phyloP scores from a whole-genome alignment of 2,888 invertebrate genomes.

The Mimachlamys varia region DNA sequence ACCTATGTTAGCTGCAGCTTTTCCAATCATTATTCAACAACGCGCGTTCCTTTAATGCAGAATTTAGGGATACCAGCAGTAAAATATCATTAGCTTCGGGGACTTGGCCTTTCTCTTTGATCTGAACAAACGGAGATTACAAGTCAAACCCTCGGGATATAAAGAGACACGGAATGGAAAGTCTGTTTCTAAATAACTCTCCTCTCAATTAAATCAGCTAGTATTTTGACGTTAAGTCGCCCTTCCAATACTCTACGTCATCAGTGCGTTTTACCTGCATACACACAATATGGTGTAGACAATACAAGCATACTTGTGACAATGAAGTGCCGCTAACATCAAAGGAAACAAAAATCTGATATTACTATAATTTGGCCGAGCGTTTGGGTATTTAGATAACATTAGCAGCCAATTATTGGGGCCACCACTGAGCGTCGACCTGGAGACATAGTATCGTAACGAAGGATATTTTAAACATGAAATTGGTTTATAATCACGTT shows the following conservation, averaged over 20 bases:
- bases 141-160: slow-evolving; percentile 12
- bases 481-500: slow-evolving; percentile 33
- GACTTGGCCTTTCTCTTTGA: slow-evolving; percentile 15
- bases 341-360: slow-evolving; percentile 21
- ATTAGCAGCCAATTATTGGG: slow-evolving; percentile 22
- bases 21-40: not conserved
- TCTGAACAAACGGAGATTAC: slow-evolving; percentile 18
- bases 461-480: slow-evolving; percentile 24
- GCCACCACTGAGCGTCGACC: slow-evolving; percentile 21
- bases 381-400: slow-evolving; percentile 36
- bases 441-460: slow-evolving; percentile 36
- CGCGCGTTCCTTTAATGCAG: not conserved
- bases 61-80: not conserved
- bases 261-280: slow-evolving; percentile 7
- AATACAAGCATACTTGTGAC: slow-evolving; percentile 36
- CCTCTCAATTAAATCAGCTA: not conserved
- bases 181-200: not conserved
- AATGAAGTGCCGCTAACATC: slow-evolving; percentile 16
- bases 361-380: slow-evolving; percentile 22
- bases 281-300: slow-evolving; percentile 9
- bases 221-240: slow-evolving; percentile 26
- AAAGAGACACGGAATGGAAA: not conserved
- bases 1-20: not conserved
- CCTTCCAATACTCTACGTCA: slow-evolving; percentile 19
- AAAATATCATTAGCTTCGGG: not conserved